Percentiles rank a stretch among this genome's conserved stretches.
Conservation (phyloP, 2,797 vertebrate species). For the Tenualosa thibaudeaui region DNA sequence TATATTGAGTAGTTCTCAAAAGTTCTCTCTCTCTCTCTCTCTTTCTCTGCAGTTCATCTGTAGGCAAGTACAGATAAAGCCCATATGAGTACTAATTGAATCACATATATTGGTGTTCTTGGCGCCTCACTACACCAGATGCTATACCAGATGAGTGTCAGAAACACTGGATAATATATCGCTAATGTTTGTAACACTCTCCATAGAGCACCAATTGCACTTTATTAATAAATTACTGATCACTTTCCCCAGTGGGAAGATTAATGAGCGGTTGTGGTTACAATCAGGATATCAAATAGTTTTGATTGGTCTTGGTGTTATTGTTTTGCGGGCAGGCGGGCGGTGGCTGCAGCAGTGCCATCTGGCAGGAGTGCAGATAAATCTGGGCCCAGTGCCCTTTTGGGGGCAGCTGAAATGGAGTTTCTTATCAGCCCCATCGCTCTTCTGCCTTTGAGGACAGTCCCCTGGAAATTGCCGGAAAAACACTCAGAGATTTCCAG, state of each 20-base stretch:
- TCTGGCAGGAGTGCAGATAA: background rate
- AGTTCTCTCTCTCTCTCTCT: too few species aligned
- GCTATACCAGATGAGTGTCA: background rate
- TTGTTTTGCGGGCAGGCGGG: background rate
- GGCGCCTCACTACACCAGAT: background rate
- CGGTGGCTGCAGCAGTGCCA: background rate
- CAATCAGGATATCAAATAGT: background rate
- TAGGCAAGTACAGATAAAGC: too few species aligned
- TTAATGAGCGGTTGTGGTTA: background rate
- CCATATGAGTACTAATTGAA: background rate
- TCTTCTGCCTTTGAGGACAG: constrained; percentile 14
- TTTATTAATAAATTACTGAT: background rate
- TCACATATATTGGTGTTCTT: background rate
- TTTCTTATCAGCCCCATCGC: constrained; percentile 19
- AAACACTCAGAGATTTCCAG: background rate
- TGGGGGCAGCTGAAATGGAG: constrained; percentile 14
- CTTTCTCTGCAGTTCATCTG: too few species aligned
- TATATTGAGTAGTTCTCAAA: too few species aligned
- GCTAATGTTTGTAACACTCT: background rate
- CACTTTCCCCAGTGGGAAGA: constrained; percentile 8
- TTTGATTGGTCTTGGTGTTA: background rate
- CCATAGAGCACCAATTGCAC: background rate
- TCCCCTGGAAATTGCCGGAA: constrained; percentile 13
- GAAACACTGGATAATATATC: background rate
- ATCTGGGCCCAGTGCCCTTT: background rate